phyloP scores from a whole-genome alignment of 2,797 vertebrate species.

The Argya squamiceps region DNA sequence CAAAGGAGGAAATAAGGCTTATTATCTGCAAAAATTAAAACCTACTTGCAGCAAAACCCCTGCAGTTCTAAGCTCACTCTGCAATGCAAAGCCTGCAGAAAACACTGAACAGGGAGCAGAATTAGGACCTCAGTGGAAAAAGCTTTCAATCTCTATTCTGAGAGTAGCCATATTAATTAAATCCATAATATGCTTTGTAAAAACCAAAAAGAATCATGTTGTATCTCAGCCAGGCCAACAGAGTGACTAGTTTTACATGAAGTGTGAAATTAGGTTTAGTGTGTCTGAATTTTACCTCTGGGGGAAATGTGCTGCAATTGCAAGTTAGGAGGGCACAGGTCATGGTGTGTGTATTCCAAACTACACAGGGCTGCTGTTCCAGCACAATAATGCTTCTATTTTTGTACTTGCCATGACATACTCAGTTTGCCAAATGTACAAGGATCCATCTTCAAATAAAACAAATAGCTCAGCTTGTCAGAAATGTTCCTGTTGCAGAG shows the following conservation, averaged over 20 bases:
- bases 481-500: neutral
- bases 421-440: neutral
- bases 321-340: conserved; percentile 34
- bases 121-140: neutral
- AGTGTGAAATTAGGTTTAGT: conserved; percentile 41
- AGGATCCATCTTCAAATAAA: neutral
- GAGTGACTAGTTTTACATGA: conserved; percentile 21
- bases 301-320: conserved; percentile 28
- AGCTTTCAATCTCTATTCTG: neutral
- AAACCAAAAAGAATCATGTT: neutral
- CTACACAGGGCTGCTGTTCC: neutral
- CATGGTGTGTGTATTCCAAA: neutral
- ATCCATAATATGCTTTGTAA: neutral
- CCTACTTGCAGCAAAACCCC: neutral
- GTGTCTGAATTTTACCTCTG: conserved; percentile 23
- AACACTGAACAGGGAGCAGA: neutral
- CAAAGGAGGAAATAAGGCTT: neutral
- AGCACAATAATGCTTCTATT: neutral
- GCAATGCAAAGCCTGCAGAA: neutral
- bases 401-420: neutral
- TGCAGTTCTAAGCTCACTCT: neutral
- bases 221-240: neutral
- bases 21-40: neutral
- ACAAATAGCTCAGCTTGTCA: neutral
- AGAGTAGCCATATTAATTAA: neutral